These are phyloP conservation scores for Microcebus griseorufus DNA, from an alignment of 2,113 vertebrate species.

Conservation along the genomic window DNA sequence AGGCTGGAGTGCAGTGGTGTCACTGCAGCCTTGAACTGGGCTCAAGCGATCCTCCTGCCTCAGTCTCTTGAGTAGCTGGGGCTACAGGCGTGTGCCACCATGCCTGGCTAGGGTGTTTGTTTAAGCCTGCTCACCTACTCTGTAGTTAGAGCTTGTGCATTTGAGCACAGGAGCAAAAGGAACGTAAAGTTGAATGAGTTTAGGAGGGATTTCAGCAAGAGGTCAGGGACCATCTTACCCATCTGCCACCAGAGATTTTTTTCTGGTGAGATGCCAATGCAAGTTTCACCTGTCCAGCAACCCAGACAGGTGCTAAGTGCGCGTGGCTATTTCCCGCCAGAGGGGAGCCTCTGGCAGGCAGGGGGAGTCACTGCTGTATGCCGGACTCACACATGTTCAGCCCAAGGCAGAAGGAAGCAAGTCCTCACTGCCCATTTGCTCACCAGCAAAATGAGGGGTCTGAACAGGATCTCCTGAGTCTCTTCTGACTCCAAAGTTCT, in stretches of 20 bases:
- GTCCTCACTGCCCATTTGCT: not conserved
- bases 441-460: not conserved
- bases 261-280: too few species aligned
- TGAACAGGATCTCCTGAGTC: not conserved
- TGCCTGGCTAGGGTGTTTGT: not conserved
- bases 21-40: too few species aligned
- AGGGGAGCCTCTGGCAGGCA: not conserved
- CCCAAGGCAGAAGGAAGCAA: not conserved
- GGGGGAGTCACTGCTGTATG: accelerated
- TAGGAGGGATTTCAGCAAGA: not conserved
- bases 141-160: not conserved
- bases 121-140: not conserved
- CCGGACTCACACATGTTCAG: not conserved
- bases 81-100: too few species aligned
- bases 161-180: not conserved
- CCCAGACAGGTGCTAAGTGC: accelerated
- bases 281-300: not conserved
- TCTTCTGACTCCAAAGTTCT: not conserved
- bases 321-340: not conserved
- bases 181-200: not conserved
- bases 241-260: too few species aligned
- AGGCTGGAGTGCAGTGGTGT: too few species aligned
- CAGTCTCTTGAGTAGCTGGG: too few species aligned
- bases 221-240: too few species aligned
- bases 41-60: too few species aligned